A percentile compares a stretch with the other conserved stretches of the same genome.
phyloP scores from a whole-genome alignment of 1,140 invertebrate genomes.

The Eriosoma lanigerum region DNA sequence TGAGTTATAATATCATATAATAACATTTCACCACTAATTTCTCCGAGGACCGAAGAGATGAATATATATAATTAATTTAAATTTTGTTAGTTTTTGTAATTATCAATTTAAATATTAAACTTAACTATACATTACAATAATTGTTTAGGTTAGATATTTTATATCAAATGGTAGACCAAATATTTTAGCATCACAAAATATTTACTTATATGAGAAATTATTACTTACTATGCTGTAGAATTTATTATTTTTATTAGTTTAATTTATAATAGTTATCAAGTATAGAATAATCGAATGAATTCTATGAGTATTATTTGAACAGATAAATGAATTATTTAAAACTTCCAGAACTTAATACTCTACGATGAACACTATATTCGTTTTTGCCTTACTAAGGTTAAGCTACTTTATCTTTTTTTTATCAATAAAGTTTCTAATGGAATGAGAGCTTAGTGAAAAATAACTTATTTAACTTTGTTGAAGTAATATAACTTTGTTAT shows the following conservation, averaged over 20 bases:
- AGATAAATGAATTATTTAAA: neutral
- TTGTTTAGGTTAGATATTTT: neutral
- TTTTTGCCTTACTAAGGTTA: neutral
- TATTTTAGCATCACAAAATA: neutral
- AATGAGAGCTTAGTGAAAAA: neutral
- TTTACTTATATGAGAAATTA: no score
- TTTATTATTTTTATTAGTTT: neutral
- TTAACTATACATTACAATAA: no score
- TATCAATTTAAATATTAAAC: no score
- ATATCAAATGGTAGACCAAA: neutral
- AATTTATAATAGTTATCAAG: neutral
- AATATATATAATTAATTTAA: no score
- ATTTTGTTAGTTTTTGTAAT: no score
- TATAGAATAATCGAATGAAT: neutral
- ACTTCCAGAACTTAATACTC: neutral
- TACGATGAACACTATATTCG: neutral
- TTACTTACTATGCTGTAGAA: no score
- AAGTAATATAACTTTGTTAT: conserved; percentile 7
- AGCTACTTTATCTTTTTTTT: neutral
- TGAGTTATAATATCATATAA: no score
- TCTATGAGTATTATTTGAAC: neutral
- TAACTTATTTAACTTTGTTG: neutral
- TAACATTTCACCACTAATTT: no score
- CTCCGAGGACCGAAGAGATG: no score
- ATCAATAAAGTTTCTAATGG: neutral